Evolutionary conservation across 2,888 invertebrate species (phyloP), one percentile per base, ranked within the genome.

Genomic region (Acronicta alni): DNA sequence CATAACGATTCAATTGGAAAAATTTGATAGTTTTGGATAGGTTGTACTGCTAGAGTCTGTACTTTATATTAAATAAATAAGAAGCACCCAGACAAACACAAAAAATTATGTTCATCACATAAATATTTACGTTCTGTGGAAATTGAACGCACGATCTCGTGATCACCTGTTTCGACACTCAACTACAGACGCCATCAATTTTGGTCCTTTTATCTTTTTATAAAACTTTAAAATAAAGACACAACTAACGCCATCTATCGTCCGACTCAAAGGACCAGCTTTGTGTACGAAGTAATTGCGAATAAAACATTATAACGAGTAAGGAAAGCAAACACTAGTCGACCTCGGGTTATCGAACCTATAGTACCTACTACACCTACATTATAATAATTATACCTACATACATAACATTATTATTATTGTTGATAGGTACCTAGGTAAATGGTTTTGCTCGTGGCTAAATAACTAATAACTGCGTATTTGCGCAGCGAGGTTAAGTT

Each of bases 301-400:
- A 74, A 71, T 71, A 63, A 71, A 73, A 67, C 62, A 69, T 57
- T 51, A 62, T 58, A 67, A 64, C 47, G 47, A 62, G 48, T 38
- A 38, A 57, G 60, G 57, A 64, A 75, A 77, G 67, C 75, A 75
- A 75, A 67, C 72, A 63, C 32, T 41, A 18, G 48, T 57, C 18
- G 65, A 72, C 75, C 70, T 54, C 70, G 61, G 76, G 75, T 76
- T 78, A 61, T 70, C 75, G 78, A 78, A 67, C 75, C 30, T 53
- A 47, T 75, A 74, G 61, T 67, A 67, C 65, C 26, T 20, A 20
- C 3, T 65, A 71, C 53, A n/a, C 10, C 17, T 37, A 46, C 18
- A 35, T 46, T 53, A 44, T 16, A 44, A 53, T 30, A 41, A 39
- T 41, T 44, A 23, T 59, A 68, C 52, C 43, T 70, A 62, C 41